Evolutionary conservation across 2,113 vertebrate species (phyloP), one percentile per base, ranked within the genome.

Genomic region (Poicephalus meyeri): DNA sequence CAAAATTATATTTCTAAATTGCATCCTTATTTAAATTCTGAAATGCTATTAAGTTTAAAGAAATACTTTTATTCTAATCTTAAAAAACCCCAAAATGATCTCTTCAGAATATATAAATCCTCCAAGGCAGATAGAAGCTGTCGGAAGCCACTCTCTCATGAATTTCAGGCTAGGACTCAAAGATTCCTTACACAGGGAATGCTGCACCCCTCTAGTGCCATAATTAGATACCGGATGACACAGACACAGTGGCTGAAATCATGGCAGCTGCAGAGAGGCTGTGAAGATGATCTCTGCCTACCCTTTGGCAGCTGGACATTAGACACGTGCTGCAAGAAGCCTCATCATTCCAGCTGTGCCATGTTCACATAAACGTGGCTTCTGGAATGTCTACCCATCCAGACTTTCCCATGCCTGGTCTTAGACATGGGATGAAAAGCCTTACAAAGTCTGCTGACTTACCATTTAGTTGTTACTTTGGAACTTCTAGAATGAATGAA

Each of bases 231-330:
- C 49, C 73, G 46, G 46, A 88, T 83, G 93, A 90, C 91, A 94
- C 53, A 91, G 74, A 70, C 76, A 33, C 64, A 70, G 79, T 55
- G 91, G 81, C 53, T 93, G 91, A 91, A 95, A 88, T 65, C 71
- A 53, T 12, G 71, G 89, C 95, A 96, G 93, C 91, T 96, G 84
- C 76, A 80, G 53, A 89, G 63, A 80, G 81, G 60, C 82, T 96
- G 68, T 85, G 85, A 82, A 89, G 91, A 94, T 89, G 87, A 96
- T 95, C 81, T 65, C 84, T 88, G 76, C 72, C 50, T 93, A 76
- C 76, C 88, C 89, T 47, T 89, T 47, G 79, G 88, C 93, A 95
- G 89, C 84, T 95, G 93, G 92, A 74, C 46, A 3, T 80, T 39
- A 86, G 83, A 52, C 64, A 17, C 31, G 64, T 82, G 55, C 47